Conservation (phyloP, 2,888 invertebrate genomes). For the Ditylenchus weischeri region DNA sequence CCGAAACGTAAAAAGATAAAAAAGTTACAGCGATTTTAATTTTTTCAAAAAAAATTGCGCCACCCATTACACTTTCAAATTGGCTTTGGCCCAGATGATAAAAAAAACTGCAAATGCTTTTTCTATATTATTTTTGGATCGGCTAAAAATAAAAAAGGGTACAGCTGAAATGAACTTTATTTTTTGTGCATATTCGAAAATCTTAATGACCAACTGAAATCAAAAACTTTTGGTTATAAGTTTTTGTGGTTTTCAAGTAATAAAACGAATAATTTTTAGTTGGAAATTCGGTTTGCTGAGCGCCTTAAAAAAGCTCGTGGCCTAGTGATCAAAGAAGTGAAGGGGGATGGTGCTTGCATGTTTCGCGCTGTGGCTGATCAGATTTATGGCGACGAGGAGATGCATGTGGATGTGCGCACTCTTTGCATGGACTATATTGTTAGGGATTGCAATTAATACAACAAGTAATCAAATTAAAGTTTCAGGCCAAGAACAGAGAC, state of each 20-base stretch:
- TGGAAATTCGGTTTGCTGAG: constrained; percentile 71
- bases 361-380: constrained; percentile 84
- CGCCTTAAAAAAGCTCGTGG: constrained; percentile 72
- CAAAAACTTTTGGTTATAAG: neutral
- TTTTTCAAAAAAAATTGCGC: no score
- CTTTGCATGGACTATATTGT: constrained; percentile 88
- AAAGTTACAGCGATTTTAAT: no score
- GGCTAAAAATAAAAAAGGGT: no score
- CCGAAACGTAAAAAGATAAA: no score
- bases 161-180: no score
- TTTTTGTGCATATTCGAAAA: no score
- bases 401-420: constrained; percentile 77
- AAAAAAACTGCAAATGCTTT: no score
- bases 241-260: neutral
- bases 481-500: constrained; percentile 77
- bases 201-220: no score
- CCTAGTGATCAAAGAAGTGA: constrained; percentile 76
- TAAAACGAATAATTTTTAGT: constrained; percentile 60
- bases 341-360: constrained; percentile 82
- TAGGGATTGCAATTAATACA: constrained; percentile 55
- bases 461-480: no score
- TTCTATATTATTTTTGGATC: no score
- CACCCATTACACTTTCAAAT: no score
- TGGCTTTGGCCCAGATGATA: no score
- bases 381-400: constrained; percentile 84